A percentile compares a stretch with the other conserved stretches of the same genome.
Evolutionary conservation across 2,888 invertebrate species (phyloP).

Genomic region (Griposia aprilina): DNA sequence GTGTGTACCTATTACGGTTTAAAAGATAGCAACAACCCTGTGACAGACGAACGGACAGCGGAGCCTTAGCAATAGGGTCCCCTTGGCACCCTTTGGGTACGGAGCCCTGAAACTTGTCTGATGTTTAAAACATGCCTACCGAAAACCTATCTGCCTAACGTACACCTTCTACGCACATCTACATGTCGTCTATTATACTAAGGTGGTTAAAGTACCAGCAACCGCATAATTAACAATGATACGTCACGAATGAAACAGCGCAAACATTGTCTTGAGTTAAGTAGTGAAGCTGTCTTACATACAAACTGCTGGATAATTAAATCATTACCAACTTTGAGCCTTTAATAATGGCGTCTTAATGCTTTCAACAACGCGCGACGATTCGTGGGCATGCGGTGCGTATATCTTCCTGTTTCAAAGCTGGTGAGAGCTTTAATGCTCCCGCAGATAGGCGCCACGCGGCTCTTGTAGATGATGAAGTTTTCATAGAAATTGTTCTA

Average conservation of each 20-base stretch:
- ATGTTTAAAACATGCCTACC: background rate
- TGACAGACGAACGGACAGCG: background rate
- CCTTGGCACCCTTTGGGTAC: background rate
- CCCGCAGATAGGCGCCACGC: too few species aligned
- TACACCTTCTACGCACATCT: background rate
- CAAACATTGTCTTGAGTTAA: constrained; percentile 36
- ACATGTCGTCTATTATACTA: background rate
- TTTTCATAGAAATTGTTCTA: too few species aligned
- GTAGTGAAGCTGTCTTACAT: constrained; percentile 37
- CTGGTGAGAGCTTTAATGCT: background rate
- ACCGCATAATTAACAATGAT: constrained; percentile 22
- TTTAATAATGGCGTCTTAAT: constrained; percentile 38
- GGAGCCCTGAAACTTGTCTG: background rate
- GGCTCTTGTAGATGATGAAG: too few species aligned
- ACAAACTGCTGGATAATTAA: constrained; percentile 52
- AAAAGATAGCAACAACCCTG: too few species aligned
- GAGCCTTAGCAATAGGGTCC: background rate
- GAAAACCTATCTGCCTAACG: background rate
- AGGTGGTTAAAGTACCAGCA: background rate
- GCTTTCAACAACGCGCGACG: constrained; percentile 7
- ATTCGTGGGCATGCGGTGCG: background rate
- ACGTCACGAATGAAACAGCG: constrained; percentile 10
- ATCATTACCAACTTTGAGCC: constrained; percentile 51
- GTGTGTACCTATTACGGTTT: background rate
- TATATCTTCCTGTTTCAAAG: constrained; percentile 22